Percentiles rank a stretch among this genome's conserved stretches.
These are phyloP conservation scores for Bombus confusus DNA, from an alignment of 1,140 invertebrate species.

Conservation along the genomic window DNA sequence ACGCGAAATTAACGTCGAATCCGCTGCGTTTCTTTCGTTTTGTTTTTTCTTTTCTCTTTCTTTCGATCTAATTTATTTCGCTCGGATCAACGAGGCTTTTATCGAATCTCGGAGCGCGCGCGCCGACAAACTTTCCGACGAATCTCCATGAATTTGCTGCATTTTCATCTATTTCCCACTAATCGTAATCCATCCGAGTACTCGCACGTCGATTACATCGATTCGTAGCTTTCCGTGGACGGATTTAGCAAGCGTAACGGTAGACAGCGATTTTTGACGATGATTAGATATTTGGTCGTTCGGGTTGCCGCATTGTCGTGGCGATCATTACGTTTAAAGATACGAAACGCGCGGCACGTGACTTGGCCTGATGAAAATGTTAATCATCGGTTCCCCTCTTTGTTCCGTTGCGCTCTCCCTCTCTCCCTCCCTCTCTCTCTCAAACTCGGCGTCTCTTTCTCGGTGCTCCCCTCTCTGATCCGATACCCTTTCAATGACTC, in stretches of 20 bases:
- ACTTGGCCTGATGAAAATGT: slow-evolving; percentile 80
- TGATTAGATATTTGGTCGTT: slow-evolving; percentile 15
- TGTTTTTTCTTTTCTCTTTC: no score
- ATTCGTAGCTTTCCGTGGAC: slow-evolving; percentile 4
- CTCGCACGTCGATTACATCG: no score
- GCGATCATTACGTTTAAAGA: slow-evolving; percentile 67
- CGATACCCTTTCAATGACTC: slow-evolving; percentile 81
- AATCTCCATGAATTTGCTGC: not conserved
- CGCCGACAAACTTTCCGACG: no score
- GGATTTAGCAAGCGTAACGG: not conserved
- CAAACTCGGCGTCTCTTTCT: not conserved
- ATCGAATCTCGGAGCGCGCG: no score
- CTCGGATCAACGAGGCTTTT: no score
- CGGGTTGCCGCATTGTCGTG: slow-evolving; percentile 46
- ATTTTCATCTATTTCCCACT: not conserved
- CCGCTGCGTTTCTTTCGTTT: no score
- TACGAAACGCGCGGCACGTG: slow-evolving; percentile 73
- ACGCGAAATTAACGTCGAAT: not conserved
- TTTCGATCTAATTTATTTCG: no score
- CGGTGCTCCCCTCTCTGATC: slow-evolving; percentile 55
- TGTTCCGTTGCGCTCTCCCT: slow-evolving; percentile 5
- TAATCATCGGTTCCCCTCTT: slow-evolving; percentile 72
- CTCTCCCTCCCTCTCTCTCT: slow-evolving; percentile 15
- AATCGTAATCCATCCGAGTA: no score
- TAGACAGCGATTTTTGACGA: not conserved